Percentiles rank a stretch among this genome's conserved stretches.
phyloP scores from a whole-genome alignment of 2,888 invertebrate species.

The Euproctis similis region DNA sequence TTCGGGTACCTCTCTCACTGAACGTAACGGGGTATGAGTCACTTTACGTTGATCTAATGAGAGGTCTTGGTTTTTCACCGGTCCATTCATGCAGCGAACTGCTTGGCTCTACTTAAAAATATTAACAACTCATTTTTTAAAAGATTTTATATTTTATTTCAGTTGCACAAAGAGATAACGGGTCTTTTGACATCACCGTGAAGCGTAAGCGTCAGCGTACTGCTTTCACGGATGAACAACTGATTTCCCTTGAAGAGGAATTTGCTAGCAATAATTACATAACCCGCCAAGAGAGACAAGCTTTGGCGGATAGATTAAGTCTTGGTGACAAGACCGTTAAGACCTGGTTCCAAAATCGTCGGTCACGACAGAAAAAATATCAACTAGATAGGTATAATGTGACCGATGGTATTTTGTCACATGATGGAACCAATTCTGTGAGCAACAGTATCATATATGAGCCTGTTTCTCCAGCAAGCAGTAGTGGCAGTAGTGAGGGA shows the following conservation, averaged over 20 bases:
- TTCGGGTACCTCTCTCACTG: no score
- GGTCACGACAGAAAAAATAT: neutral
- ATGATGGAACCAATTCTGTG: constrained; percentile 7
- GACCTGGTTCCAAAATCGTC: constrained; percentile 2
- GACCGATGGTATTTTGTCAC: neutral
- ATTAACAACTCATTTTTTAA: no score
- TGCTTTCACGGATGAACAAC: neutral
- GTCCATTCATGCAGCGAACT: no score
- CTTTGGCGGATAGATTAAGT: neutral
- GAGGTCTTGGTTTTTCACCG: no score
- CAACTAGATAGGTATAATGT: neutral
- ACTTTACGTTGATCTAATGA: no score
- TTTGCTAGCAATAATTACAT: neutral
- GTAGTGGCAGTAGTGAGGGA: constrained; percentile 19
- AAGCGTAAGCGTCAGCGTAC: neutral
- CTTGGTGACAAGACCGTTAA: neutral
- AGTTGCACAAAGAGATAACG: neutral
- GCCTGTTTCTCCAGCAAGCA: constrained; percentile 47
- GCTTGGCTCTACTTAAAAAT: no score
- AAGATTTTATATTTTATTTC: neutral
- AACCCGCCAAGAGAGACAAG: neutral
- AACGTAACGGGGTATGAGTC: no score
- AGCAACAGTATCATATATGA: constrained; percentile 33
- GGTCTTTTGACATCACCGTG: neutral
- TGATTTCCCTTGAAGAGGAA: neutral